Percentiles rank a stretch among this genome's conserved stretches.
phyloP scores from a whole-genome alignment of 2,888 invertebrate genomes.

The Dryococelus australis region DNA sequence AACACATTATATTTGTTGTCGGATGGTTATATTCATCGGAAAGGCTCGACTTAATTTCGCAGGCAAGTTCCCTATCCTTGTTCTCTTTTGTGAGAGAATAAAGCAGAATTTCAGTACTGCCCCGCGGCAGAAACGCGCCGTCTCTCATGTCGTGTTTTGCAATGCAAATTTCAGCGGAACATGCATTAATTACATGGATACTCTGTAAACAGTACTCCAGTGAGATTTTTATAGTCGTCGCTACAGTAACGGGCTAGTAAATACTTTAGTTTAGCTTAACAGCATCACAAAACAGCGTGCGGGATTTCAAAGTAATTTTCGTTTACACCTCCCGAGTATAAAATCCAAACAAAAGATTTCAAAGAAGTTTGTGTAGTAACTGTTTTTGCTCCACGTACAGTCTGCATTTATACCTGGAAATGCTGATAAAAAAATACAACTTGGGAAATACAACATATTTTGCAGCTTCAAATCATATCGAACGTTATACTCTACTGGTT shows the following conservation, averaged over 20 bases:
- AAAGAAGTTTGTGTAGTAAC: too few species aligned
- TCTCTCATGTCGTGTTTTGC: conserved; percentile 6
- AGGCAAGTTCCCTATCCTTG: neutral
- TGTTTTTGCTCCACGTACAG: too few species aligned
- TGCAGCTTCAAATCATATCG: too few species aligned
- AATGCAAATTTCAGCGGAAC: neutral
- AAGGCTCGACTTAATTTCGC: neutral
- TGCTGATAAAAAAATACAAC: too few species aligned
- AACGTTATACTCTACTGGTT: too few species aligned
- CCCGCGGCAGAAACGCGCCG: neutral
- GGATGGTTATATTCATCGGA: neutral
- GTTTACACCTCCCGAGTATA: too few species aligned
- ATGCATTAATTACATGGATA: neutral
- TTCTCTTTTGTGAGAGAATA: neutral
- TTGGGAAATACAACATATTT: too few species aligned
- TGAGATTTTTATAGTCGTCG: neutral
- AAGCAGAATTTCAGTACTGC: neutral
- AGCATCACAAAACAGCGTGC: too few species aligned
- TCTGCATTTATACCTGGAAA: too few species aligned
- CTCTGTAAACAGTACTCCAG: neutral
- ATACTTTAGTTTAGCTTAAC: too few species aligned
- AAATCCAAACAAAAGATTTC: too few species aligned
- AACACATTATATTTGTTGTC: neutral
- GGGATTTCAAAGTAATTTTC: too few species aligned
- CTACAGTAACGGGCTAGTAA: neutral